These are phyloP conservation scores for Piprites chloris DNA, from an alignment of 2,113 vertebrate genomes.

Conservation along the genomic window DNA sequence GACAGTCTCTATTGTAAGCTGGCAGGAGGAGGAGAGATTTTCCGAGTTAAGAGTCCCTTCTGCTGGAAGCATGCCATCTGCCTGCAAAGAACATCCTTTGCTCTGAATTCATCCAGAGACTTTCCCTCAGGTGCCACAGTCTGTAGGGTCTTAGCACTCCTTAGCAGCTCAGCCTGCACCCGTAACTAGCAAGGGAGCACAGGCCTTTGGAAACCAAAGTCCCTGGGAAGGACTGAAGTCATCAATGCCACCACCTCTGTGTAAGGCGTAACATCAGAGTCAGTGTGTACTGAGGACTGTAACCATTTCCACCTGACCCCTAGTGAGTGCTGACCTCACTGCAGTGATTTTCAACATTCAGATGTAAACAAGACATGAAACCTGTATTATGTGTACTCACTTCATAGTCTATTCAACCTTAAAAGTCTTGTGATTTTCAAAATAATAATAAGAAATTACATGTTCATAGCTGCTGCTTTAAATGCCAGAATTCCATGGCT, in stretches of 20 bases:
- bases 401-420: neutral
- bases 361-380: neutral
- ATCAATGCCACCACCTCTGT: neutral
- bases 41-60: constrained; percentile 35
- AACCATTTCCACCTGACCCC: neutral
- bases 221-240: neutral
- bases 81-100: neutral
- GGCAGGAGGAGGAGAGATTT: neutral
- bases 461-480: neutral
- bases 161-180: neutral
- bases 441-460: neutral
- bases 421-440: neutral
- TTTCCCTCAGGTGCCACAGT: neutral
- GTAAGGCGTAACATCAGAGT: neutral
- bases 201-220: neutral
- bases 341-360: neutral
- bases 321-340: neutral
- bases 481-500: neutral
- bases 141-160: neutral
- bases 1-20: neutral
- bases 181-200: neutral
- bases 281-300: neutral
- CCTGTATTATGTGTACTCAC: fast-evolving
- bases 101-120: neutral
- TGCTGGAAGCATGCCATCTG: neutral